Base-by-base conservation (phyloP, 2,113 vertebrate species). In the Dascyllus trimaculatus region DNA sequence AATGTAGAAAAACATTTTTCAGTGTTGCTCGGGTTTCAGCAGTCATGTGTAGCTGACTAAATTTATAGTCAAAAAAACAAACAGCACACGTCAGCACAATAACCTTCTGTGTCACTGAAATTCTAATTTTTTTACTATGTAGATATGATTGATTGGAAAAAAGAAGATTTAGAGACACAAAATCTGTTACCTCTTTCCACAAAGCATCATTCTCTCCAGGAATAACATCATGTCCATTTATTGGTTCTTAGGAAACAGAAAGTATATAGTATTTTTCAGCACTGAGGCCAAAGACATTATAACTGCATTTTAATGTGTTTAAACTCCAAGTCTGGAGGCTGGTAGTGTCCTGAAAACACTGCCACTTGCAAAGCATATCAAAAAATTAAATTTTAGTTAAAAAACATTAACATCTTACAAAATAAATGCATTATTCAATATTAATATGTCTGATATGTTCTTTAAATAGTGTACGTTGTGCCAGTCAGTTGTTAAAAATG, bases 161-260 rank as follows among this genome's bases (percentile, higher is more conserved):
- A 35, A 21, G 24, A 68, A 10, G 4, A 0, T 3, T n/a, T n/a
- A 40, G 11, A 62, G 32, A 35, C 32, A 35, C 7, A 35, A 63
- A 32, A 38, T 0, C 0, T 15, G 4, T 76, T 85, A 90, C 89
- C 89, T 85, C 77, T 45, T 70, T 82, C 22, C 5, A 58, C 1
- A 0, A 3, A 11, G 2, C 2, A 11, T 59, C 70, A 2, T 81
- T 79, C 32, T 66, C 3, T 73, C 13, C 48, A n/a, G 2, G 3
- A 6, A 8, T 2, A 10, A 0, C 3, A 0, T 46, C 51, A 2
- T 51, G 0, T 1, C 46, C 71, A 40, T 56, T 29, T 5, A 0
- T 15, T 4, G 24, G 11, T 0, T 71, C 85, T 88, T 48, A 51
- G 15, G 35, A 82, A 63, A 71, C 15, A 35, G 43, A 79, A 18